Evolutionary conservation across 2,888 invertebrate genomes (phyloP), one percentile per base, ranked within the genome.

Genomic region (Dorcus parallelipipedus): DNA sequence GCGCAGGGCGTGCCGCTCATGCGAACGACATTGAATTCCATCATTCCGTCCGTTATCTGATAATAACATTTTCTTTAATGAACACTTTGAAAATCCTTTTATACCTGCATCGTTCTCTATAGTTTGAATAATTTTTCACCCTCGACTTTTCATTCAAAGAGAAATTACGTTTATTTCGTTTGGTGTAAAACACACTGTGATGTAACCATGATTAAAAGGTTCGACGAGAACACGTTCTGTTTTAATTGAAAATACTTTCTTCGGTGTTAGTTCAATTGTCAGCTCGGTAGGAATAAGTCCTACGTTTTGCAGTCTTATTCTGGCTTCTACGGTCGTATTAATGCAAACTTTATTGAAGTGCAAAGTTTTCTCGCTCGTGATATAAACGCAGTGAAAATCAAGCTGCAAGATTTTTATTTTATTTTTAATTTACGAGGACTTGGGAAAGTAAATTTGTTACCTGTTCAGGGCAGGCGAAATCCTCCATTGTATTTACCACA

Each of bases 401-500:
- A 75, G 63, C 80, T 81, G 54, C 52, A 73, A 69, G 50, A 57
- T 20, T 20, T 20, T 20, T 3, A 50, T 48, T 14, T 23, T 48
- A 38, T 54, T 48, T 52, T 56, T 42, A 40, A 38, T 26, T 9
- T 41, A 58, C 10, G 47, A 53, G 42, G 53, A 54, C 51, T 48
- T 49, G 39, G 14, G 17, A 48, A 38, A 20, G 23, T 6, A 45
- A 23, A 51, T 40, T 50, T 42, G 42, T 56, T 64, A 79, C 79
- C 69, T 78, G 71, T 53, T 81, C 81, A 1, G 79, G 80, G 42
- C 79, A 78, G 67, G 79, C 76, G 62, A 84, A 83, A 59, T 85
- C 83, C 0, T 77, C 68, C 49, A 83, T 67, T 55, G 75, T 78
- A 67, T 84, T 80, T 1, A 85, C 81, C 58, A 86, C 79, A 17